phyloP scores from a whole-genome alignment of 2,888 invertebrate species.

The Aphodius granarius region DNA sequence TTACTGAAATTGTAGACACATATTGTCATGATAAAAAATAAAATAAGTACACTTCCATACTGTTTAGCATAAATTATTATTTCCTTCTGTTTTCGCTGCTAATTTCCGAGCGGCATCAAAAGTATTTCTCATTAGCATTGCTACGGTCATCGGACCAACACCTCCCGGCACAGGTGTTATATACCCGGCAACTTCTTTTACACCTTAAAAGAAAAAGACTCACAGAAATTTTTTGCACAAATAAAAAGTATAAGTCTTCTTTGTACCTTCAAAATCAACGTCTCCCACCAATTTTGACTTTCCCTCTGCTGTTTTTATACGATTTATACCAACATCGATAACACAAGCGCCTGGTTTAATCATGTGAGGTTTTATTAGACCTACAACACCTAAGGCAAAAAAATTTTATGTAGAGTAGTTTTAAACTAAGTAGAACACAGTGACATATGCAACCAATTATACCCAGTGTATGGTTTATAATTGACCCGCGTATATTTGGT shows the following conservation, averaged over 20 bases:
- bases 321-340: constrained; percentile 87
- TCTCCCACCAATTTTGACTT: constrained; percentile 82
- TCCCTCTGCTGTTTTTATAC: constrained; percentile 66
- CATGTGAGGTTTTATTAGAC: constrained; percentile 79
- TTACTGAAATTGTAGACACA: background rate
- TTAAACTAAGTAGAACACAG: too few relatives aligned
- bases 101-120: constrained; percentile 64
- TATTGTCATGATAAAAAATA: background rate
- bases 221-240: background rate
- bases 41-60: background rate
- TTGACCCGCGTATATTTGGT: too few relatives aligned
- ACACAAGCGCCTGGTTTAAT: constrained; percentile 86
- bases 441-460: too few relatives aligned
- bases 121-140: constrained; percentile 91
- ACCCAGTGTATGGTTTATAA: too few relatives aligned
- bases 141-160: constrained; percentile 93
- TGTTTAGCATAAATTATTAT: background rate
- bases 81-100: background rate
- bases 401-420: too few relatives aligned
- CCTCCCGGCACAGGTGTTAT: constrained; percentile 93
- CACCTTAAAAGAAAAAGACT: constrained; percentile 57
- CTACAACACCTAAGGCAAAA: constrained; percentile 68
- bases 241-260: background rate
- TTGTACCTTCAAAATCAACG: constrained; percentile 79
- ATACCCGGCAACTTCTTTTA: constrained; percentile 76